Conservation (phyloP, 2,888 invertebrate species). For the Plebejus argus region DNA sequence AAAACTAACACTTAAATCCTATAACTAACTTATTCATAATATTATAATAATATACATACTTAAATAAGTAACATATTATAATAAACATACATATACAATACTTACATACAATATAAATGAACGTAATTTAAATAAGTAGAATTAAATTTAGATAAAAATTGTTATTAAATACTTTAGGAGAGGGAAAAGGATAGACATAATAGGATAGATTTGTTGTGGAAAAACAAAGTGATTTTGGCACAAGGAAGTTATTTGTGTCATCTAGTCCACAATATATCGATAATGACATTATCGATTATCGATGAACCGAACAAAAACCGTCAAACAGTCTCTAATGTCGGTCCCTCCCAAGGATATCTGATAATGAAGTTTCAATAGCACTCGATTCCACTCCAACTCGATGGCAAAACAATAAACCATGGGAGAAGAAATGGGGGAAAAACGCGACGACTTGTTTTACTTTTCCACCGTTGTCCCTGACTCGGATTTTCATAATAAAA, state of each 20-base stretch:
- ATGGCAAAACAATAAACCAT: slow-evolving; percentile 60
- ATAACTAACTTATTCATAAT: too few relatives aligned
- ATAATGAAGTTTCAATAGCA: slow-evolving; percentile 52
- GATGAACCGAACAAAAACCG: background rate
- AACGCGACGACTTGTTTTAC: slow-evolving; percentile 17
- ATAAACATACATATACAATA: too few relatives aligned
- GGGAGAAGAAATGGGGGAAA: slow-evolving; percentile 32
- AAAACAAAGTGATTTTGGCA: background rate
- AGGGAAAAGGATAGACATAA: background rate
- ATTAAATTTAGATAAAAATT: background rate
- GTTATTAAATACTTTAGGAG: background rate
- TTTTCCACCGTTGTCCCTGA: background rate
- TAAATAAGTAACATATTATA: too few relatives aligned
- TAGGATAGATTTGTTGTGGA: background rate
- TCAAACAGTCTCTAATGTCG: slow-evolving; percentile 34
- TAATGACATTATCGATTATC: slow-evolving; percentile 4
- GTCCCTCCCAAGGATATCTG: slow-evolving; percentile 40
- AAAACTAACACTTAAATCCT: too few relatives aligned
- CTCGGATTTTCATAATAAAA: background rate
- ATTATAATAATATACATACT: too few relatives aligned
- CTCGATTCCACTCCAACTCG: slow-evolving; percentile 56
- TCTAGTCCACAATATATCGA: background rate
- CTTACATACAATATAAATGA: too few relatives aligned
- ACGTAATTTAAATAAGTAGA: too few relatives aligned
- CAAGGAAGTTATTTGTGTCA: background rate